These are phyloP conservation scores for Coryphaenoides rupestris DNA, from an alignment of 2,113 vertebrate genomes.

Conservation along the genomic window DNA sequence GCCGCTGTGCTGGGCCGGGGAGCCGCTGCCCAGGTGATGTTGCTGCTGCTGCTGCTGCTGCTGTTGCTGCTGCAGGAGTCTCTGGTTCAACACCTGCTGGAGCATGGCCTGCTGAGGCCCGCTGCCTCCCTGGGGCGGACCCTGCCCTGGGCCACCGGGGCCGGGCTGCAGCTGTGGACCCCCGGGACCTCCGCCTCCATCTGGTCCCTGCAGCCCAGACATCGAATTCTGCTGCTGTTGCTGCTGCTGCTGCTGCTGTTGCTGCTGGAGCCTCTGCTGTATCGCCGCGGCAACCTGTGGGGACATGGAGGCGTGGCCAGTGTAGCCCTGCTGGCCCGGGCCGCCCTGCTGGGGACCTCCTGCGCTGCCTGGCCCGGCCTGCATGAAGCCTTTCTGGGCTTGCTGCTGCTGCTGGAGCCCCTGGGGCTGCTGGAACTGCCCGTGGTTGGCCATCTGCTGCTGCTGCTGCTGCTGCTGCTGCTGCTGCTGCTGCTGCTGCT, in stretches of 20 bases:
- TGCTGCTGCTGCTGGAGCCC: conserved; percentile 77
- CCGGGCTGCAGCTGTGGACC: conserved; percentile 80
- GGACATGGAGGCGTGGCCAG: conserved; percentile 49
- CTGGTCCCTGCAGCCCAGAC: conserved; percentile 61
- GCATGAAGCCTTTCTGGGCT: conserved; percentile 80
- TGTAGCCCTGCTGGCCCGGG: conserved; percentile 71
- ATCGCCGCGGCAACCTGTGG: conserved; percentile 64
- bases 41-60: conserved; percentile 65
- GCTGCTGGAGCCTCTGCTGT: conserved; percentile 69
- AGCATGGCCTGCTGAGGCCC: conserved; percentile 62
- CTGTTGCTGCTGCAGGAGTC: conserved; percentile 67
- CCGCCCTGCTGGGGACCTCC: conserved; percentile 66
- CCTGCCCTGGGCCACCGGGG: conserved; percentile 56
- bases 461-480: conserved; percentile 65
- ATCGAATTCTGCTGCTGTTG: conserved; percentile 61
- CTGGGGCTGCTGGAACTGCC: conserved; percentile 84
- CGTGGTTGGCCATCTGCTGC: conserved; percentile 85
- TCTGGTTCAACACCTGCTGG: conserved; percentile 89
- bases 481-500: conserved; percentile 76
- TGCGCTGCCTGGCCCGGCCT: conserved; percentile 74
- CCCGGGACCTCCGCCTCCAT: conserved; percentile 50
- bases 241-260: conserved; percentile 39
- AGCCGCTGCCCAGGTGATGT: conserved; percentile 70
- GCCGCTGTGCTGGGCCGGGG: conserved; percentile 89
- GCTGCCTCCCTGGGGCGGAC: conserved; percentile 51